Base-by-base conservation (phyloP, 35 echinoderm and acorn worm genomes). In the Acanthaster planci region DNA sequence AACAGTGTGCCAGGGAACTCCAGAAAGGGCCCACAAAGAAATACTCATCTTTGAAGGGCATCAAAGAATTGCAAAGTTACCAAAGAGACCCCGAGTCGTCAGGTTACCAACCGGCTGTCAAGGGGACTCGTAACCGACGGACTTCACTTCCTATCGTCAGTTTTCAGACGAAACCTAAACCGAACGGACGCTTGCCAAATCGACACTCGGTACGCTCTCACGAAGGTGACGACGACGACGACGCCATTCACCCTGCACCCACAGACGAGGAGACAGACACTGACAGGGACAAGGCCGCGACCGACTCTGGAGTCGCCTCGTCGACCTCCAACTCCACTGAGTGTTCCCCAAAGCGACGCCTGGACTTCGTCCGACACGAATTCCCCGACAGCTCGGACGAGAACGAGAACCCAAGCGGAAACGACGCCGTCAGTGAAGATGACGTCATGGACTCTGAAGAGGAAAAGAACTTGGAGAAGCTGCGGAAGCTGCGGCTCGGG, bases 241-340 rank as follows among this genome's bases (percentile, higher is more conserved):
- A 27, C 26, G 12, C 12, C 42, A 47, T 4, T 6, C 4, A 47
- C 42, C 21, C 23, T 34, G 21, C 22, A 19, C 21, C 22, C 1
- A 10, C 59, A 8, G 6, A 31, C 34, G 26, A 34, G 18, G 64
- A 72, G 2, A 14, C 23, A 10, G 64, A 72, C 64, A 8, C 2
- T 26, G 64, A 72, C 29, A 26, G 19, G 9, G 64, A 72, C 64
- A 26, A 34, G 18, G 19, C 64, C 23, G 64, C 64, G 19, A 72
- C 64, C 19, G 64, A 72, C 30, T 72, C 64, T 10, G 64, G 64
- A 2, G 64, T 72, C 2, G 64, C 64, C 2, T 72, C 64, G 18
- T 72, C 64, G 21, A 72, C 26, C 23, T 72, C 64, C 22, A 72
- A 72, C 64, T 72, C 64, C 64, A 72, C 64, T 8, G 64, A 72